These are phyloP conservation scores for Brachionus koreanus DNA, from an alignment of 1,140 invertebrate genomes.

Conservation along the genomic window DNA sequence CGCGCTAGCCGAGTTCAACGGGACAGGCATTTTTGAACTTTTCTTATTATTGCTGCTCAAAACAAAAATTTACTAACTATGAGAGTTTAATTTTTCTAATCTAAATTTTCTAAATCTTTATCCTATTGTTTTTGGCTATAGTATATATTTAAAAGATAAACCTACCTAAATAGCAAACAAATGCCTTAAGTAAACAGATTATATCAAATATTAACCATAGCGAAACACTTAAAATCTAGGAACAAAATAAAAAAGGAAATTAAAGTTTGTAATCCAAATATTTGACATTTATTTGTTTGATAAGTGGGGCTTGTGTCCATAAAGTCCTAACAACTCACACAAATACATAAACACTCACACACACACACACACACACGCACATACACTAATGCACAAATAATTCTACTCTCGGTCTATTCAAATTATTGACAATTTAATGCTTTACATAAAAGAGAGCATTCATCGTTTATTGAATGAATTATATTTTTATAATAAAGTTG, in stretches of 20 bases:
- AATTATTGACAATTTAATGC: constrained; percentile 17
- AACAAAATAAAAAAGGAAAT: constrained; percentile 6
- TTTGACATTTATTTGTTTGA: constrained; percentile 27
- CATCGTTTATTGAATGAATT: neutral
- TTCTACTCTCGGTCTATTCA: neutral
- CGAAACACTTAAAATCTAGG: neutral
- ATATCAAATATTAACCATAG: constrained; percentile 33
- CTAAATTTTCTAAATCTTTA: neutral
- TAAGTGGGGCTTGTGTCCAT: neutral
- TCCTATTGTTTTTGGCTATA: neutral
- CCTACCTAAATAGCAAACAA: constrained; percentile 28
- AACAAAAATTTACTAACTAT: neutral
- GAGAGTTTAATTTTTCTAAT: neutral
- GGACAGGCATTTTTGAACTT: constrained; percentile 7
- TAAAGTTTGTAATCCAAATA: constrained; percentile 19
- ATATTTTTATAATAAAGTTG: neutral
- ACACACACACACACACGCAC: neutral
- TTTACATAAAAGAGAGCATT: neutral
- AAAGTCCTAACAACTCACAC: neutral
- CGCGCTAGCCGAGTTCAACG: neutral
- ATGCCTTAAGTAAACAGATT: constrained; percentile 35
- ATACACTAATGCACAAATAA: neutral
- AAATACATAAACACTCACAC: neutral
- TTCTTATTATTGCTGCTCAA: neutral
- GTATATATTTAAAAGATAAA: neutral